A percentile compares a stretch with the other conserved stretches of the same genome.
These are phyloP conservation scores for Ashinkailepas kermadecensis DNA, from an alignment of 2,888 invertebrate species.

Conservation along the genomic window DNA sequence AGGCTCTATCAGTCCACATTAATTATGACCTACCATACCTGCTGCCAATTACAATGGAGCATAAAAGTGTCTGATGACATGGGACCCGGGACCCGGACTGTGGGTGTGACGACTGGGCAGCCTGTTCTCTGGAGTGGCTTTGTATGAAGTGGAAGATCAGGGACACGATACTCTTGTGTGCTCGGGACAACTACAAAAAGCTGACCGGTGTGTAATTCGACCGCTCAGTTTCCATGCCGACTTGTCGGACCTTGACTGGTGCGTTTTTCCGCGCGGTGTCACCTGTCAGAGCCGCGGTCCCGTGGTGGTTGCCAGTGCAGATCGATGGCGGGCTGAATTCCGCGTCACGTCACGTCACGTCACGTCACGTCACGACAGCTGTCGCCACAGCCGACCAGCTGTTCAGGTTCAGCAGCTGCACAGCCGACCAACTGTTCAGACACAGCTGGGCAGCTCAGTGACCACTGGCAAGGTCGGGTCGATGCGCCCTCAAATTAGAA, in stretches of 20 bases:
- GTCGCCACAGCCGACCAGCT: too few species aligned
- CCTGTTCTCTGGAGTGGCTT: background rate
- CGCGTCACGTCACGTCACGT: too few species aligned
- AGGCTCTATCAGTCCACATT: background rate
- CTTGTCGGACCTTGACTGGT: background rate
- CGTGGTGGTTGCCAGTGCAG: too few species aligned
- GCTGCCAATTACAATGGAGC: slow-evolving; percentile 8
- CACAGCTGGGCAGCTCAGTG: too few species aligned
- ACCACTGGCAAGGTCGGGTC: too few species aligned
- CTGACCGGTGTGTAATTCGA: background rate
- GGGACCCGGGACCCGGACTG: background rate
- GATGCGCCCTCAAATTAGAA: too few species aligned
- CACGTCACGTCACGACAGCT: too few species aligned
- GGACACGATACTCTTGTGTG: background rate
- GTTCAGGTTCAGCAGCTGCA: too few species aligned
- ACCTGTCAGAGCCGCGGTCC: too few species aligned
- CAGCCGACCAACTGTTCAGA: too few species aligned
- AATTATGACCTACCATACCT: slow-evolving; percentile 9
- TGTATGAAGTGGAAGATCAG: background rate
- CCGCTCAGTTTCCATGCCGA: slow-evolving; percentile 7
- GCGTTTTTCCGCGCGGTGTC: too few species aligned
- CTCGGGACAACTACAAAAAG: background rate
- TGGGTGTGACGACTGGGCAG: background rate
- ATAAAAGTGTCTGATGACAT: slow-evolving; percentile 6
- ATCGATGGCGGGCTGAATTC: too few species aligned